phyloP scores from a whole-genome alignment of 2,888 invertebrate species.

The Xestia ashworthii region DNA sequence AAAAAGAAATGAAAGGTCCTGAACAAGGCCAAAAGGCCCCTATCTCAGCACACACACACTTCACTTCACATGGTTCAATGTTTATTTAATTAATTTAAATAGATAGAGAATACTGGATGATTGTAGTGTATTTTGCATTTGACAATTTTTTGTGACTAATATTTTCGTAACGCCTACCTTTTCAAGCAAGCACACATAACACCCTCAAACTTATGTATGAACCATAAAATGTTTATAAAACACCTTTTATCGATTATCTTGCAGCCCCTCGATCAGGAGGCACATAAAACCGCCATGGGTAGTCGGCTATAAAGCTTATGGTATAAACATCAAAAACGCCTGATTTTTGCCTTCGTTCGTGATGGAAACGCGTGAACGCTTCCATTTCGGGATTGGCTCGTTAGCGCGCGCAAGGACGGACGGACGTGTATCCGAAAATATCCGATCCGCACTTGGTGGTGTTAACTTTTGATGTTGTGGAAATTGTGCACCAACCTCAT shows the following conservation, averaged over 20 bases:
- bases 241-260: conserved; percentile 27
- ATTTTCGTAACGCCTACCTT: neutral
- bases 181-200: neutral
- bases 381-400: conserved; percentile 63
- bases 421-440: conserved; percentile 38
- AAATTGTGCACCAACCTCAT: conserved; percentile 11
- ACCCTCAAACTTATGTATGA: neutral
- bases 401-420: conserved; percentile 45
- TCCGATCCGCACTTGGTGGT: conserved; percentile 12
- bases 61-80: neutral
- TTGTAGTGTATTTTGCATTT: neutral
- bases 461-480: conserved; percentile 20
- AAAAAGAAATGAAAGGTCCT: too few species aligned
- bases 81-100: neutral
- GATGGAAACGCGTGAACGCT: conserved; percentile 61
- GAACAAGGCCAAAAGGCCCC: too few species aligned
- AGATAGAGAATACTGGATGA: neutral
- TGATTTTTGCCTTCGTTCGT: conserved; percentile 61
- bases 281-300: conserved; percentile 24
- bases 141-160: neutral
- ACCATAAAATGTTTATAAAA: conserved; percentile 20
- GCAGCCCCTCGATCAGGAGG: conserved; percentile 27
- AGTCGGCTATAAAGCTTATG: conserved; percentile 31
- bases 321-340: conserved; percentile 59
- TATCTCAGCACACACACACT: too few species aligned